Base-by-base conservation (phyloP, 2,888 invertebrate species). In the Meliscaeva auricollis region DNA sequence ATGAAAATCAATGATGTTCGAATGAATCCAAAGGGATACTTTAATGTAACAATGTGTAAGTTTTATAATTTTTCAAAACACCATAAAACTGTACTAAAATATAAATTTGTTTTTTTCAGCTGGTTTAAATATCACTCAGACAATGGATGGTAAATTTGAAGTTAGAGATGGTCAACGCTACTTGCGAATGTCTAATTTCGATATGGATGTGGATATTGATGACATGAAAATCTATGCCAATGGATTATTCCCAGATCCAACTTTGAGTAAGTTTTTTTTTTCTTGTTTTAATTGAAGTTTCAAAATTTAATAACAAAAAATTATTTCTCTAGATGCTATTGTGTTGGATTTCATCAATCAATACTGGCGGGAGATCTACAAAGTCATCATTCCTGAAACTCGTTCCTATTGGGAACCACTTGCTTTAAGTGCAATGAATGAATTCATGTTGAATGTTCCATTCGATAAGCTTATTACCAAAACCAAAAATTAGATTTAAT, bases 171-270 rank as follows among this genome's bases (percentile, higher is more conserved):
- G 93, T 8, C 93, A 94, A 60, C 93, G 93, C 5, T 94, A 93
- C 89, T 87, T 95, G 87, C 92, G 93, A 84, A 91, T 95, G n/a
- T 93, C 93, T 26, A 93, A 94, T 15, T 94, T 95, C 89, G 93
- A 93, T 89, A 92, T 94, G 92, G 92, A 93, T 41, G 95, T 96
- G 4, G 94, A 95, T 89, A 92, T 96, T 15, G 94, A 94, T 17
- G 93, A 93, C 78, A 93, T 96, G 94, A 93, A 93, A 78, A 91
- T 95, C 26, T 93, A 93, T 89, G 93, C 95, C 66, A 93, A 92
- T 35, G 95, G 95, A 78, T 89, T 94, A 8, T 93, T 94, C 88
- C 93, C 94, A 73, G 94, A 95, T 88, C 94, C 95, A 1, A 93
- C 93, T 48, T 90, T 96, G 74, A 95, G 96, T 96, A 91, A 94